Percentiles rank a stretch among this genome's conserved stretches.
Conservation (phyloP, 2,113 vertebrate species). For the Halcyon malimbica region DNA sequence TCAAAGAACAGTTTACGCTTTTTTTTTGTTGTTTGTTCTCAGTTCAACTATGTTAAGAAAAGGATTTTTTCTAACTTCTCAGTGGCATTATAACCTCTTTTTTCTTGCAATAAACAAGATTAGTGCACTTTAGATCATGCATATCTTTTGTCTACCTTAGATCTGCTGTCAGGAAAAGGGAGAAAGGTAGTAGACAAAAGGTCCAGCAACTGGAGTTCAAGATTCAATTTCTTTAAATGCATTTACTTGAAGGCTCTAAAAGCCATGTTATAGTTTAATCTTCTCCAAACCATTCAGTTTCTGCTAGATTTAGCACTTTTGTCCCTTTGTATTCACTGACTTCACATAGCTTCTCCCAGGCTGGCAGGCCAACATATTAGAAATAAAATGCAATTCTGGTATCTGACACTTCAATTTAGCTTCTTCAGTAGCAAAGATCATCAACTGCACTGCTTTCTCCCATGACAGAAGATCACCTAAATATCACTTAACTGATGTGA, state of each 20-base stretch:
- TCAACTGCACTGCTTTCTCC: constrained; percentile 74
- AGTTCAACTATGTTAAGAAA: background rate
- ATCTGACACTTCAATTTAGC: constrained; percentile 82
- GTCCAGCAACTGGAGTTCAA: background rate
- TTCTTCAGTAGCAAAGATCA: constrained; percentile 78
- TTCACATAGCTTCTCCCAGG: constrained; percentile 68
- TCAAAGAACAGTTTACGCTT: background rate
- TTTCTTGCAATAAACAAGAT: background rate
- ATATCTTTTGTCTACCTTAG: background rate
- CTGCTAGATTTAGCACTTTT: constrained; percentile 69
- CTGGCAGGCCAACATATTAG: constrained; percentile 80
- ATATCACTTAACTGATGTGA: constrained; percentile 79
- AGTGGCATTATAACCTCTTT: background rate
- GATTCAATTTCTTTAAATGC: constrained; percentile 46
- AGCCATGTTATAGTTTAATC: constrained; percentile 40
- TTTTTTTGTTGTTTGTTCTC: background rate
- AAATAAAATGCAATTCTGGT: constrained; percentile 82
- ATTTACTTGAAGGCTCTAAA: constrained; percentile 56
- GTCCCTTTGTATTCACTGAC: constrained; percentile 70
- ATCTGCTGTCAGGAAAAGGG: background rate
- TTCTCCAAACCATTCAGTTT: constrained; percentile 47
- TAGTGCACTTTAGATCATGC: background rate
- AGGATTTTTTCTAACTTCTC: background rate
- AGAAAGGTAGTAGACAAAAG: background rate
- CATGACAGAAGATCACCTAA: constrained; percentile 80